phyloP scores from a whole-genome alignment of 2,888 invertebrate genomes.

The Chrysopilus asiliformis region DNA sequence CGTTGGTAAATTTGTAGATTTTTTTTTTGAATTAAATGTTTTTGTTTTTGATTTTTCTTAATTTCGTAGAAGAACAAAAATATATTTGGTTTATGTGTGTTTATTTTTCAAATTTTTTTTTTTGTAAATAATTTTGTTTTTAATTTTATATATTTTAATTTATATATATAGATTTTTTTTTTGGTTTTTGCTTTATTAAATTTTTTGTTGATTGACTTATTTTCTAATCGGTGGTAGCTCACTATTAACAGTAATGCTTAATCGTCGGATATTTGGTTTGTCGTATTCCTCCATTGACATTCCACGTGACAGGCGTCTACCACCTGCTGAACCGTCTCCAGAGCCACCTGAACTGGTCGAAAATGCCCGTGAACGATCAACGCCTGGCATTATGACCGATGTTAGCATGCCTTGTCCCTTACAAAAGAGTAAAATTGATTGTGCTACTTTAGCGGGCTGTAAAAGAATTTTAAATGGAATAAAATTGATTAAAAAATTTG shows the following conservation, averaged over 20 bases:
- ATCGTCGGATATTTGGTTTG: conserved; percentile 61
- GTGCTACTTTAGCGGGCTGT: conserved; percentile 76
- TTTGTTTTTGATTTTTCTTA: too few relatives aligned
- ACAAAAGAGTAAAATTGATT: conserved; percentile 74
- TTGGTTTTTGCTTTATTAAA: too few relatives aligned
- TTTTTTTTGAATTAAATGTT: too few relatives aligned
- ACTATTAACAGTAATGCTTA: conserved; percentile 45
- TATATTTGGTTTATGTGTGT: too few relatives aligned
- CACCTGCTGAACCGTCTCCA: conserved; percentile 31
- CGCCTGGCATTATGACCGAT: conserved; percentile 67
- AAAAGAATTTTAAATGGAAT: conserved; percentile 16
- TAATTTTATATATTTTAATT: too few relatives aligned
- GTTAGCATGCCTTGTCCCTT: conserved; percentile 77
- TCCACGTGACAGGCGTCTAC: conserved; percentile 40
- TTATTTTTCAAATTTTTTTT: too few relatives aligned
- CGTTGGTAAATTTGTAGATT: too few relatives aligned
- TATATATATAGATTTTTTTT: too few relatives aligned
- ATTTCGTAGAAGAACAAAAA: too few relatives aligned
- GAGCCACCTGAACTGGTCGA: conserved; percentile 43
- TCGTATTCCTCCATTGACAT: conserved; percentile 78
- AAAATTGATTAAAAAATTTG: neutral
- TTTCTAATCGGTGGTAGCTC: conserved; percentile 50
- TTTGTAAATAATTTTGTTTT: too few relatives aligned
- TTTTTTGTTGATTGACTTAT: too few relatives aligned
- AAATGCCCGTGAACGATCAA: conserved; percentile 52